These are phyloP conservation scores for Diarsia rubi DNA, from an alignment of 2,888 invertebrate species.

Conservation along the genomic window DNA sequence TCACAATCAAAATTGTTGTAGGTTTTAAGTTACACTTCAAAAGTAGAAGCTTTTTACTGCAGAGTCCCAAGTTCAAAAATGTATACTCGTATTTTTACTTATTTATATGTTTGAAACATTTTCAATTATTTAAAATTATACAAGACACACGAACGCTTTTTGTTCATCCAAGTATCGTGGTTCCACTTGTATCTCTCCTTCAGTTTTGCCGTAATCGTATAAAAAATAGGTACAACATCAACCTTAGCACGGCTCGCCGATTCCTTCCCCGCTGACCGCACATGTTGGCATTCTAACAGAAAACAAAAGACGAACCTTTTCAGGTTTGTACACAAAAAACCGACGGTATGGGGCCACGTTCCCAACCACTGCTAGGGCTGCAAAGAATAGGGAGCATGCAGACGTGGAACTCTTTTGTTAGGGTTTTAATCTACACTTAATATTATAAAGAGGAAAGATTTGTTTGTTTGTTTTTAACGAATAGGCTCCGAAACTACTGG, in stretches of 20 bases:
- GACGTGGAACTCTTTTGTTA: conserved; percentile 45
- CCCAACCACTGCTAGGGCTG: conserved; percentile 63
- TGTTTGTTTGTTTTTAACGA: no score
- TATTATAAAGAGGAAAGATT: no score
- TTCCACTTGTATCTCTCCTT: not conserved
- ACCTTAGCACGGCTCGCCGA: conserved; percentile 68
- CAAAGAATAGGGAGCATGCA: conserved; percentile 74
- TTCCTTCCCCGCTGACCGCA: conserved; percentile 73
- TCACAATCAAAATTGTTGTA: not conserved
- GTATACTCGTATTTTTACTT: not conserved
- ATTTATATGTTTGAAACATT: not conserved
- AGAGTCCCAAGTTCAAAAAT: not conserved
- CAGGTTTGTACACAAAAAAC: conserved; percentile 86
- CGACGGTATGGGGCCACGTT: conserved; percentile 81
- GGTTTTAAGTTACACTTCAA: not conserved
- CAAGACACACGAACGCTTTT: not conserved
- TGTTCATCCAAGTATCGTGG: not conserved
- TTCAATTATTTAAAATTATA: not conserved
- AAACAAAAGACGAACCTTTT: conserved; percentile 87
- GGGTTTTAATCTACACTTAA: no score
- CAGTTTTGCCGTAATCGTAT: not conserved
- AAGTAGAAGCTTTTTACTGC: not conserved
- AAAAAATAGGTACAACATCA: conserved; percentile 33
- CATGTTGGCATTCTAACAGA: conserved; percentile 78
- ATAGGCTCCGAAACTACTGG: no score